These are phyloP conservation scores for Euphydryas editha DNA, from an alignment of 2,888 invertebrate species.

Conservation along the genomic window DNA sequence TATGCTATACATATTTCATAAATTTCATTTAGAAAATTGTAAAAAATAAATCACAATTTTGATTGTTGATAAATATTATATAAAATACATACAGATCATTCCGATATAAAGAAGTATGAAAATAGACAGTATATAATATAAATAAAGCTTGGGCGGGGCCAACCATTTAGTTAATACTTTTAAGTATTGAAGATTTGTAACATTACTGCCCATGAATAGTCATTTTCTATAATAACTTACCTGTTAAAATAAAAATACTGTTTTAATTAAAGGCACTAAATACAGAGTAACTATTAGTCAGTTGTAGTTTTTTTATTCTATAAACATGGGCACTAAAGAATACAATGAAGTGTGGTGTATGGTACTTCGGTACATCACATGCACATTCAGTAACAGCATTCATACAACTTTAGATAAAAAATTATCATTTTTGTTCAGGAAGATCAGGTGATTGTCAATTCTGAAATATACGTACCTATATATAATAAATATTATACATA, in stretches of 20 bases:
- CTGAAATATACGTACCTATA: too few relatives aligned
- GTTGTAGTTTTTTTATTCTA: too few relatives aligned
- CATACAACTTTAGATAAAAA: too few relatives aligned
- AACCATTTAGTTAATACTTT: too few relatives aligned
- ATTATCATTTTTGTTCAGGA: too few relatives aligned
- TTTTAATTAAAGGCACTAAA: neutral
- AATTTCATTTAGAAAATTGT: too few relatives aligned
- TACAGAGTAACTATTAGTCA: neutral
- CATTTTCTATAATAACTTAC: neutral
- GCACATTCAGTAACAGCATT: too few relatives aligned
- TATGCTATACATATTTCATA: too few relatives aligned
- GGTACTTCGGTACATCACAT: too few relatives aligned
- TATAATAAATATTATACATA: too few relatives aligned
- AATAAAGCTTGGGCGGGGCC: neutral
- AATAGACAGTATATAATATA: neutral
- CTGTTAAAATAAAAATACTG: neutral
- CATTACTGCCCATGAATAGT: constrained; percentile 1
- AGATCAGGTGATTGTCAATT: too few relatives aligned
- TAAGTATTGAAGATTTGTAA: neutral
- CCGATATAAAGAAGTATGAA: neutral
- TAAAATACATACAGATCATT: neutral
- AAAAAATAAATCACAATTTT: too few relatives aligned
- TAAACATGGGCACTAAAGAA: neutral
- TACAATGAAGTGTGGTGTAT: neutral
- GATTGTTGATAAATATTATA: neutral